Evolutionary conservation across 2,113 vertebrate species (phyloP).

Genomic region (Perca fluviatilis): DNA sequence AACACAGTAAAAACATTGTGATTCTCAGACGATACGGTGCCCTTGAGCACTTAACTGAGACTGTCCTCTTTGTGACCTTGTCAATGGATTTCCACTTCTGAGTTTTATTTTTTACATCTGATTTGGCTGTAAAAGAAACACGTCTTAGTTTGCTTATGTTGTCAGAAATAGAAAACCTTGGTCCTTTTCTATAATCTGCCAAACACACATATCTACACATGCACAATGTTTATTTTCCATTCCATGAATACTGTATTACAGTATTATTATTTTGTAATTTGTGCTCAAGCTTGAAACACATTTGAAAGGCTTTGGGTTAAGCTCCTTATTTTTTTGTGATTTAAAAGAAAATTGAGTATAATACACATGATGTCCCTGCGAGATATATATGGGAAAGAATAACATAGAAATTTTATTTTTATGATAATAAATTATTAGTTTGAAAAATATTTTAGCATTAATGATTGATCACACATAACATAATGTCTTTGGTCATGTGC

Average conservation of each 20-base stretch:
- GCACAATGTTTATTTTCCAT: constrained; percentile 1
- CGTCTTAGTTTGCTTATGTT: neutral
- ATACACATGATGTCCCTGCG: neutral
- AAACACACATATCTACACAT: neutral
- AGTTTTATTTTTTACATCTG: neutral
- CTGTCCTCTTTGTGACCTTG: neutral
- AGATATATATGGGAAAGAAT: neutral
- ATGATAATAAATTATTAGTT: neutral
- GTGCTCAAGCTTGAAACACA: constrained; percentile 23
- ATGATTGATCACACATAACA: neutral
- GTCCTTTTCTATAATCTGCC: neutral
- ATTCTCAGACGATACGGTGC: neutral
- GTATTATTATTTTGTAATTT: constrained; percentile 34
- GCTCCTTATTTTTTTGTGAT: constrained; percentile 26
- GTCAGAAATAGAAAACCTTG: constrained; percentile 19
- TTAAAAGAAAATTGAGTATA: neutral
- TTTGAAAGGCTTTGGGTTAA: constrained; percentile 42
- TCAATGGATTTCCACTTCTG: constrained; percentile 10
- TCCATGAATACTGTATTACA: constrained; percentile 11
- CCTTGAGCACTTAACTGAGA: neutral
- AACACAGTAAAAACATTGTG: neutral
- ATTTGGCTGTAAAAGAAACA: neutral
- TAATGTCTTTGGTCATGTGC: neutral
- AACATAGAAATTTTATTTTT: neutral
- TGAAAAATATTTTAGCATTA: neutral